These are phyloP conservation scores for Opisthograptis luteolata DNA, from an alignment of 2,888 invertebrate species.

Conservation along the genomic window DNA sequence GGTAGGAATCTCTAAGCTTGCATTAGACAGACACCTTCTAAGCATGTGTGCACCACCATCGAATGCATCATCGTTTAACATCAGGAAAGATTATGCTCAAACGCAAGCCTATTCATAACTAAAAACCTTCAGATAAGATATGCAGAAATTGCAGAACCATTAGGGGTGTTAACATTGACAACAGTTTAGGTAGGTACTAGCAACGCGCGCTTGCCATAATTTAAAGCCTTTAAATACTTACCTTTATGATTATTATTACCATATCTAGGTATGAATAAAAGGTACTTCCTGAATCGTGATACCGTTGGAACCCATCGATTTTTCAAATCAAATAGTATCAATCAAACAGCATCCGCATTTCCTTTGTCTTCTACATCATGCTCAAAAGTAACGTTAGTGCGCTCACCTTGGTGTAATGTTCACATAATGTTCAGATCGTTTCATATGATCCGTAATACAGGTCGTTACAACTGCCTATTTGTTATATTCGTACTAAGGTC, in stretches of 20 bases:
- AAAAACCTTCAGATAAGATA: no score
- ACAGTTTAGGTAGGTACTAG: no score
- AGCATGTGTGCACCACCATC: no score
- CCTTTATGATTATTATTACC: not conserved
- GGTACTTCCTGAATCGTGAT: conserved; percentile 47
- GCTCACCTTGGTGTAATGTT: conserved; percentile 67
- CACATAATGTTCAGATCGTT: conserved; percentile 33
- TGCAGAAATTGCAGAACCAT: no score
- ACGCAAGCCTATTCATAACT: no score
- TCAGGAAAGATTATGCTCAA: no score
- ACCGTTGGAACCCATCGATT: conserved; percentile 31
- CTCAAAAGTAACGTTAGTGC: conserved; percentile 40
- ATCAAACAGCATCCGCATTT: conserved; percentile 38
- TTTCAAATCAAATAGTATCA: conserved; percentile 39
- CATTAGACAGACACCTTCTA: no score
- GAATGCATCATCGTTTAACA: no score
- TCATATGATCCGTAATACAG: conserved; percentile 55
- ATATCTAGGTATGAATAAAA: not conserved
- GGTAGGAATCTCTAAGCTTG: no score
- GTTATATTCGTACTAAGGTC: conserved; percentile 68
- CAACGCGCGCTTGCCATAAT: not conserved
- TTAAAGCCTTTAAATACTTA: not conserved
- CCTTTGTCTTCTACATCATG: conserved; percentile 49
- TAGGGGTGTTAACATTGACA: no score
- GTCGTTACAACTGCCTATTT: conserved; percentile 62